Base-by-base conservation (phyloP, 2,888 invertebrate species). In the Eilema griseolum region DNA sequence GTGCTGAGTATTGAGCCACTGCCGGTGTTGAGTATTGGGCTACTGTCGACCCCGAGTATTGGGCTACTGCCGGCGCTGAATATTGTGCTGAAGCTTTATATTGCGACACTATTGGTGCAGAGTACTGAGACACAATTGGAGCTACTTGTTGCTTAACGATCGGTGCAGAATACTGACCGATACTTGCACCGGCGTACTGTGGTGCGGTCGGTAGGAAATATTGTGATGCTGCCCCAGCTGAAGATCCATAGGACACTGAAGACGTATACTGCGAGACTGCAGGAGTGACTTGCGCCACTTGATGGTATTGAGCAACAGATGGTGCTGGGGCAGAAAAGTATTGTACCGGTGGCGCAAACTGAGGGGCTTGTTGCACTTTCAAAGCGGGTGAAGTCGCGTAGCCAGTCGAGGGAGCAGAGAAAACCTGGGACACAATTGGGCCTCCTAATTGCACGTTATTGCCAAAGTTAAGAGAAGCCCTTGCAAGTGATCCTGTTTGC, bases 361-460 rank as follows among this genome's bases (percentile, higher is more conserved):
- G 88, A 61, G 81, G 67, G 14, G 81, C 74, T 76, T 87, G 88
- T 74, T 90, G 91, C 3, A 81, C 77, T 80, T 86, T 91, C 37
- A 95, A 83, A n/a, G 88, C 86, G 0, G 92, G 87, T 0, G 93
- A 87, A 12, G 92, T 90, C n/a, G 90, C 89, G 73, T 95, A 95
- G 31, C 90, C 85, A n/a, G 89, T 86, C 41, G 93, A 82, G 1
- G 90, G 88, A 63, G 93, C 94, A 7, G 94, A 90, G 62, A 83
- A 92, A n/a, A 95, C 93, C 88, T 95, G 95, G 26, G 95, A 92
- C 2, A 95, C 91, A 1, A 95, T 94, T 1, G 95, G 93, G n/a
- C 91, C 93, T 66, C 92, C 89, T n/a, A 87, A 68, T 59, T 92
- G 89, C 20, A 89, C 82, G 76, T 86, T 86, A 71, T 78, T 89